Evolutionary conservation across 53 echinoderm and acorn worm genomes (phyloP), one percentile per base, ranked within the genome.

Genomic region (Luidia sarsii): DNA sequence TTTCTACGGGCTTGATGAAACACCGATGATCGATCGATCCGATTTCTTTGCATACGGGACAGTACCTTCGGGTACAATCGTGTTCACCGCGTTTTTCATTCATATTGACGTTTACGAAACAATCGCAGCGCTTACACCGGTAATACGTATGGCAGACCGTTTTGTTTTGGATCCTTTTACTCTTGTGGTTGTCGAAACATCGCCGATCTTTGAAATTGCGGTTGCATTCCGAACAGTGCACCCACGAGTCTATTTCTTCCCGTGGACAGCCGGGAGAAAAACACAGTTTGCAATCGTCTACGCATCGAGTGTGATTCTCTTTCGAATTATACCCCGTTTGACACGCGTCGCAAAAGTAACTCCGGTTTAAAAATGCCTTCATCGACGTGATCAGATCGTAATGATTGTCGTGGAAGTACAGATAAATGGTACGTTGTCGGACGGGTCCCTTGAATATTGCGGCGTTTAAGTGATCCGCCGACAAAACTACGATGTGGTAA

Each of bases 381-480:
- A 80, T 79, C 33, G 85, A 80, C 10, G 80, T 79, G 3, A 52
- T 52, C 13, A 70, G 46, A 21, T 63, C 62, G 33, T 70, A 70
- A 51, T 70, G 70, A 1, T 46, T 46, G 1, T 30, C n/a, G 19
- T 27, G 0, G 7, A 70, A 27, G 33, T 69, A 43, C 15, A 69
- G 33, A 31, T 69, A 70, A 4, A 69, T 50, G 13, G 69, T 69
- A 3, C 33, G 28, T 11, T 11, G 41, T 11, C 41, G 41, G 41
- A 41, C 41, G 2, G 90, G 77, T 8, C 87, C 91, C 15, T 67
- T 82, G 30, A 64, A 87, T 7, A 80, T 57, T 2, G 33, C 35
- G 9, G 28, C 65, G 35, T 91, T 79, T 0, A 60, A 19, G 14
- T 62, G 75, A 61, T 75, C 80, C 52, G 39, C 86, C 28, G 81